A percentile compares a stretch with the other conserved stretches of the same genome.
These are phyloP conservation scores for Philonicus albiceps DNA, from an alignment of 2,888 invertebrate genomes.

Conservation along the genomic window DNA sequence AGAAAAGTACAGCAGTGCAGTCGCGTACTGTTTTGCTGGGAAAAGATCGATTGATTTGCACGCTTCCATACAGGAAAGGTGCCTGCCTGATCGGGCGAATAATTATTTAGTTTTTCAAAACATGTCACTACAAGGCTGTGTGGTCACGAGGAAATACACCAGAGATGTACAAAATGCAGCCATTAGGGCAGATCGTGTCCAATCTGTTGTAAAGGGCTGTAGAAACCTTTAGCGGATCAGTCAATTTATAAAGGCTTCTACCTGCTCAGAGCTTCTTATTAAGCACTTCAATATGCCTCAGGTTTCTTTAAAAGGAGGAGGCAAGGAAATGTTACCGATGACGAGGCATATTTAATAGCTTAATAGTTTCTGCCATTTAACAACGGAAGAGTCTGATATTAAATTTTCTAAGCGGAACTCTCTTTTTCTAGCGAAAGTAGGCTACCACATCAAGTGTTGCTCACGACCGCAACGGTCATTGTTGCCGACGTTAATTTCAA, in stretches of 20 bases:
- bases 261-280: background rate
- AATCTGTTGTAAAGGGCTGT: background rate
- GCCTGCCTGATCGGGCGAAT: conserved; percentile 14
- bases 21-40: conserved; percentile 1
- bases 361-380: background rate
- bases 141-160: background rate
- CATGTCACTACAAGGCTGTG: conserved; percentile 13
- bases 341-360: background rate
- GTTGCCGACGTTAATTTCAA: background rate
- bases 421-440: background rate
- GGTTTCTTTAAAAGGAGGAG: background rate
- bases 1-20: conserved; percentile 1
- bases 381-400: background rate
- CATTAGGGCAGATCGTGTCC: background rate
- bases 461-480: background rate
- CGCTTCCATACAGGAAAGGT: conserved; percentile 4
- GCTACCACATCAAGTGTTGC: background rate
- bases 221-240: background rate
- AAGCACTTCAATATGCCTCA: background rate
- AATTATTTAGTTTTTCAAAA: background rate
- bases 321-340: background rate
- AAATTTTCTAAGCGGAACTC: background rate
- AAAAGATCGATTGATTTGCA: conserved; percentile 41
- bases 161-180: background rate
- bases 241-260: background rate